Evolutionary conservation across 2,113 vertebrate species (phyloP).

Genomic region (Paramisgurnus dabryanus): DNA sequence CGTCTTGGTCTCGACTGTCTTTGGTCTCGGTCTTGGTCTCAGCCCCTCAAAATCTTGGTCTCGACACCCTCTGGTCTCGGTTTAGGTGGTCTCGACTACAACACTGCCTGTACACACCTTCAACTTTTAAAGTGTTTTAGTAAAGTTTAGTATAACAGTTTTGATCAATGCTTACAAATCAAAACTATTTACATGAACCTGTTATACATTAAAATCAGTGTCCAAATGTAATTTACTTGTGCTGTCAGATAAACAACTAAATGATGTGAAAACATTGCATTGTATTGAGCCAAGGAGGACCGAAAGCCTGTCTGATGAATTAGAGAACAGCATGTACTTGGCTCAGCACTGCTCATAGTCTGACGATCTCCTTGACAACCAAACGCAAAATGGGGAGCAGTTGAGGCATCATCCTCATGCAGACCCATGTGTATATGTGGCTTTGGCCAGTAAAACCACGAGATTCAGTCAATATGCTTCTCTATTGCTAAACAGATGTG

Average conservation of each 20-base stretch:
- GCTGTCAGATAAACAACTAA: not conserved
- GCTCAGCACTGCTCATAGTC: constrained; percentile 22
- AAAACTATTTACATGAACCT: not conserved
- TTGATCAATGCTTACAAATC: not conserved
- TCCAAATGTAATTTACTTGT: not conserved
- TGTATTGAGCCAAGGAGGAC: not conserved
- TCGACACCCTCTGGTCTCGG: too few species aligned
- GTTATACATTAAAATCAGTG: not conserved
- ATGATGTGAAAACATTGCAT: not conserved
- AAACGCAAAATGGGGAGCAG: constrained; percentile 40
- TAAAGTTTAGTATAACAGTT: not conserved
- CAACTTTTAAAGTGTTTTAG: not conserved
- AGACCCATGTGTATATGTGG: constrained; percentile 27
- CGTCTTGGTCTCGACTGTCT: too few species aligned
- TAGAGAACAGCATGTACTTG: constrained; percentile 32
- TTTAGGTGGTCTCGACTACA: too few species aligned
- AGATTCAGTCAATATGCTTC: not conserved
- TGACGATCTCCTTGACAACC: constrained; percentile 59
- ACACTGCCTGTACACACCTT: not conserved
- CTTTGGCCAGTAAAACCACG: not conserved
- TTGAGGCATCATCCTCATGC: constrained; percentile 49
- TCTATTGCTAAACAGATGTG: constrained; percentile 4
- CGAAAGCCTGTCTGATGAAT: constrained; percentile 4
- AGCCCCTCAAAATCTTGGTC: too few species aligned
- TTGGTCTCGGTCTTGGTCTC: too few species aligned